Base-by-base conservation (phyloP, 2,113 vertebrate genomes). In the Callionymus lyra region DNA sequence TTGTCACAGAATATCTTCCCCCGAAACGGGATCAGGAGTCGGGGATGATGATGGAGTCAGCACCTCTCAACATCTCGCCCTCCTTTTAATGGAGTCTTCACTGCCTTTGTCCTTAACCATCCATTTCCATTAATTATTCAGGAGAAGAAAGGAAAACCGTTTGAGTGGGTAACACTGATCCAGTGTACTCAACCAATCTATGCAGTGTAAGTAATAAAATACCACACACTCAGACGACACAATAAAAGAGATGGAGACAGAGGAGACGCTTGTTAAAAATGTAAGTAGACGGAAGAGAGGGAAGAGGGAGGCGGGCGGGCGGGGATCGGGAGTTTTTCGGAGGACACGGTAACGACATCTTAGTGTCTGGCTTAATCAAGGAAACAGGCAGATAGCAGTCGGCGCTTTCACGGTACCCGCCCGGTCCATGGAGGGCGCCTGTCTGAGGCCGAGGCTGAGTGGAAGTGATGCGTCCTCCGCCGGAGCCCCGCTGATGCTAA, bases 161-260 rank as follows among this genome's bases (percentile, higher is more conserved):
- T 82, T 80, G 76, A 79, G 80, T 80, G 77, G 69, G 77, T 80
- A 80, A 82, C 80, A 82, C 73, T 76, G 80, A 82, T 82, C 77
- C 76, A 74, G 67, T 74, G 71, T 79, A 75, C 77, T 82, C 73
- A 77, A 80, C 80, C 73, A 82, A 77, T 80, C 80, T 79, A 77
- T 77, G 75, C 70, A 72, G 77, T 82, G 77, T 80, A 72, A 80
- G 80, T 82, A 79, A 80, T 82, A 80, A 82, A 80, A 82, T 74
- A 72, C 77, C 63, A 56, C 64, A 44, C 76, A 70, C 73, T 79
- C 80, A 80, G 77, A 82, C 77, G 50, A 79, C 76, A 77, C 77
- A 79, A 77, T 79, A 77, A 83, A 83, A 78, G 75, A 77, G 77
- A 79, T 76, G 73, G 75, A 79, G 79, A 80, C 75, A 72, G 69